These are phyloP conservation scores for Perithous albicinctus DNA, from an alignment of 2,888 invertebrate species.

Conservation along the genomic window DNA sequence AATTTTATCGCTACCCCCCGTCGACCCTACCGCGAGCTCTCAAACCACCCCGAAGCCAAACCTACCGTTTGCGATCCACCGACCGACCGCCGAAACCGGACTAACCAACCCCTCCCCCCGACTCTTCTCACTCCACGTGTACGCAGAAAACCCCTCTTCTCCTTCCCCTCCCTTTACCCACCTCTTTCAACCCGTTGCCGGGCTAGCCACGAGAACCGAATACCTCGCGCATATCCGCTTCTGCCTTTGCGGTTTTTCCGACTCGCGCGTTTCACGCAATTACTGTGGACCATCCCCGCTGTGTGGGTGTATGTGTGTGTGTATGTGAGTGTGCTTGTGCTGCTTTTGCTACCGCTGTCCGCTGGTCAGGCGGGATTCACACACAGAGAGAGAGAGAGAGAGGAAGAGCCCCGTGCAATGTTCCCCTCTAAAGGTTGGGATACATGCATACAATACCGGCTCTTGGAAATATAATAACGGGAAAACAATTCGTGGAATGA, in stretches of 20 bases:
- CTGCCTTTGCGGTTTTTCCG: conserved; percentile 71
- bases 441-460: not conserved
- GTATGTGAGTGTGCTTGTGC: too few species aligned
- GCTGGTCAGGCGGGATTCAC: conserved; percentile 8
- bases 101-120: conserved; percentile 32
- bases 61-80: conserved; percentile 59
- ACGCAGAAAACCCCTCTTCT: not conserved
- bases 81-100: conserved; percentile 63
- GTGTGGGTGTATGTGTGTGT: too few species aligned
- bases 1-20: conserved; percentile 78
- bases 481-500: conserved; percentile 56
- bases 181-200: conserved; percentile 43
- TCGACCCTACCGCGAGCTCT: conserved; percentile 47
- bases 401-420: too few species aligned
- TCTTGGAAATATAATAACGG: conserved; percentile 51
- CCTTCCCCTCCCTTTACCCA: not conserved
- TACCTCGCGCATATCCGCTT: conserved; percentile 66
- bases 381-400: too few species aligned
- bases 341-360: not conserved
- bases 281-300: conserved; percentile 50
- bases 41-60: conserved; percentile 37
- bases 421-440: not conserved
- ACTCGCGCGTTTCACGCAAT: conserved; percentile 71
- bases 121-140: not conserved
- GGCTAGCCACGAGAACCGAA: conserved; percentile 60